Percentiles rank a stretch among this genome's conserved stretches.
phyloP scores from a whole-genome alignment of 2,888 invertebrate genomes.

The Deilephila elpenor region DNA sequence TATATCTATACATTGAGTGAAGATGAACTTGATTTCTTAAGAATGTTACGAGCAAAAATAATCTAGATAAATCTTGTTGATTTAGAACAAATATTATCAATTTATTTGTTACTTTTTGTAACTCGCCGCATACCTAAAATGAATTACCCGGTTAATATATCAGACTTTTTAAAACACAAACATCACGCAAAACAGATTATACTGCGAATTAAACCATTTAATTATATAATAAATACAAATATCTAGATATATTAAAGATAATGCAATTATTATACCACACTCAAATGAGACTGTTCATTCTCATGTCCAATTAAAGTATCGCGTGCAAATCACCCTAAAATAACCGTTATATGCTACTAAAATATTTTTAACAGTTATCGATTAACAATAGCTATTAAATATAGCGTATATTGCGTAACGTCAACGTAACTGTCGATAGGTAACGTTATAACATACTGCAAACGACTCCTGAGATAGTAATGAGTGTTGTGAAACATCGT shows the following conservation, averaged over 20 bases:
- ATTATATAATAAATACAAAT: neutral
- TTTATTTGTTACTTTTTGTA: no score
- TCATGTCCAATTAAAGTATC: slow-evolving; percentile 20
- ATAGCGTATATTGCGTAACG: slow-evolving; percentile 29
- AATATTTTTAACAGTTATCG: slow-evolving; percentile 30
- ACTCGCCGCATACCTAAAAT: no score
- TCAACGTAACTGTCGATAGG: slow-evolving; percentile 29
- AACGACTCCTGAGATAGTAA: slow-evolving; percentile 33
- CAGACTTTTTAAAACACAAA: no score
- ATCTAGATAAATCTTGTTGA: no score
- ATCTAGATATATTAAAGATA: neutral
- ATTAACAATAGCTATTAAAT: slow-evolving; percentile 29
- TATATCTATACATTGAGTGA: no score
- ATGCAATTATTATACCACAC: neutral
- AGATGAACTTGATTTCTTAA: no score
- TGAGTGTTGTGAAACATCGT: slow-evolving; percentile 38
- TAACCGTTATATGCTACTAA: slow-evolving; percentile 26
- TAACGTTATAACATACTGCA: slow-evolving; percentile 31
- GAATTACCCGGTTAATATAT: no score
- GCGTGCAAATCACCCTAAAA: slow-evolving; percentile 3
- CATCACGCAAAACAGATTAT: no score
- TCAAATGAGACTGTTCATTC: neutral
- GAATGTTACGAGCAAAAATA: no score
- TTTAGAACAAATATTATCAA: no score
- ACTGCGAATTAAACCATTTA: no score